These are phyloP conservation scores for Drosophila mojavensis DNA, from an alignment of 1,140 invertebrate genomes.

Conservation along the genomic window DNA sequence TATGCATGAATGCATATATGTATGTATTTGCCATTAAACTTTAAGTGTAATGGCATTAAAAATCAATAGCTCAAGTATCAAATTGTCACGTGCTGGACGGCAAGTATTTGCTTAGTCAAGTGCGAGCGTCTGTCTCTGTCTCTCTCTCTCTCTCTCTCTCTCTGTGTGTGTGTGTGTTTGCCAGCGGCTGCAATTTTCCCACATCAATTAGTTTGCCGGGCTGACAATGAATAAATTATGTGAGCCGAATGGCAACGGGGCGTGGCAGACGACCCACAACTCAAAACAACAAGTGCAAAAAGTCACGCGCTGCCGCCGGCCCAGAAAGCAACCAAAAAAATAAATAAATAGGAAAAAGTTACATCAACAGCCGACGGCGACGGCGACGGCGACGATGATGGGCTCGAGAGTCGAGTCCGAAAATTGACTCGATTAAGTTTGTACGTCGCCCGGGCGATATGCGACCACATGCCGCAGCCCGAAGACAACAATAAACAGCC, in stretches of 20 bases:
- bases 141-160: background rate
- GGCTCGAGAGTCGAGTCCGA: constrained; percentile 31
- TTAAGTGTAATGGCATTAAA: background rate
- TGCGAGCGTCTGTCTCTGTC: constrained; percentile 12
- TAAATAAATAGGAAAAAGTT: constrained; percentile 51
- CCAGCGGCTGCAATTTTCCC: constrained; percentile 71
- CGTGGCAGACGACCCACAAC: constrained; percentile 13
- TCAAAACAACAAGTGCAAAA: constrained; percentile 80
- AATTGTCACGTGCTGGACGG: constrained; percentile 36
- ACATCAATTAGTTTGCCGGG: constrained; percentile 77
- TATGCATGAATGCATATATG: background rate
- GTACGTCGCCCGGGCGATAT: constrained; percentile 24
- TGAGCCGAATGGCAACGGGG: background rate
- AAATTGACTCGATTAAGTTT: constrained; percentile 84
- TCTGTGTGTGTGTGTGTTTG: constrained; percentile 5
- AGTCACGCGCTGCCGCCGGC: constrained; percentile 72
- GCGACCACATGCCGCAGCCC: constrained; percentile 23
- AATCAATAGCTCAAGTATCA: constrained; percentile 36
- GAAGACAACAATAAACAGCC: constrained; percentile 79
- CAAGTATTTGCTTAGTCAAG: constrained; percentile 48
- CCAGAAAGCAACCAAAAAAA: constrained; percentile 20
- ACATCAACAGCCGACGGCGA: constrained; percentile 72
- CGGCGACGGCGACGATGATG: constrained; percentile 23
- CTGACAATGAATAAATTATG: constrained; percentile 83
- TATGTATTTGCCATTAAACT: background rate